Base-by-base conservation (phyloP, 2,113 vertebrate species). In the Scomber colias region DNA sequence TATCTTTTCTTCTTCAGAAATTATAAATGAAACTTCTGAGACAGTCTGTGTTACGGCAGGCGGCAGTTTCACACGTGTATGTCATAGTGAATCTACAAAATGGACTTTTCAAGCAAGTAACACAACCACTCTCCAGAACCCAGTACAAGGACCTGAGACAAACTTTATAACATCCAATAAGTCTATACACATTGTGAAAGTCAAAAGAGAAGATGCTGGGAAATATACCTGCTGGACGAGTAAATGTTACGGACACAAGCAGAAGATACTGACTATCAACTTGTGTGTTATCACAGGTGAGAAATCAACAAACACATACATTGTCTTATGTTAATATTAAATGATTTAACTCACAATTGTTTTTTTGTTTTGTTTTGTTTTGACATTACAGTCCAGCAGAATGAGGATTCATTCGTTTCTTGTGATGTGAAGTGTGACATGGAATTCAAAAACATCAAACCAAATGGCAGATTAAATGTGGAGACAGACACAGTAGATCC, bases 261-360 rank as follows among this genome's bases (percentile, higher is more conserved):
- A 79, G 2, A 83, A 71, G 53, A 16, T 78, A 16, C 48, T 85
- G 2, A 79, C 80, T 5, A 21, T 93, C 49, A 80, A 30, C 50
- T 60, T 93, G 57, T 88, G 87, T 70, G 80, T 93, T 16, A 11
- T 84, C 17, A 79, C 75, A 73, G 89, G 92, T 94, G 35, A 71
- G 75, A 51, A 46, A 74, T 4, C 13, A 40, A 46, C 9, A 63
- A 9, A 30, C 4, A 27, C 11, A 21, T 13, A 44, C 24, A 27
- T 27, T 27, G 24, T 51, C 0, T 48, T 48, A 4, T 19, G 6
- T 13, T 0, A 67, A 11, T 59, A n/a, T 16, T 1, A n/a, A 54
- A 10, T 14, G 4, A 3, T 45, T 30, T 40, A 19, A 63, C 6
- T 54, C 27, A 57, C 0, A 30, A 12, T 54, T 21, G 35, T 8